Evolutionary conservation across 2,797 vertebrate species (phyloP), one percentile per base, ranked within the genome.

Genomic region (Poeciliopsis presidionis): DNA sequence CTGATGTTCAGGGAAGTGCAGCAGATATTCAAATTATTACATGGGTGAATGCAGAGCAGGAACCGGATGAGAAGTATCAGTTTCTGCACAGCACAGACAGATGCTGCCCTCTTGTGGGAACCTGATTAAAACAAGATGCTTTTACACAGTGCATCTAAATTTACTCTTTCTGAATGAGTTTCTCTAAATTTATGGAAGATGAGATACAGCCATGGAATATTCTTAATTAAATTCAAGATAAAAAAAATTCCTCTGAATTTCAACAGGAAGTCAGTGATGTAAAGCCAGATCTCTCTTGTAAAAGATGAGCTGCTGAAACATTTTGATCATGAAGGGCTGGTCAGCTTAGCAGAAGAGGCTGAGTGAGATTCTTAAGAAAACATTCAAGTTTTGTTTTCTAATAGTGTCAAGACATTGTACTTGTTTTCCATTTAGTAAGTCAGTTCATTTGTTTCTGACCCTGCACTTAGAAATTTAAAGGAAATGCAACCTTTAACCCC

Each of bases 101-200:
- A 57, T 47, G 49, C 49, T 78, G 85, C 84, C 83, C 79, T 77
- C 89, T 81, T 33, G 73, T 81, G 11, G 51, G 6, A 13, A 25
- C 6, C 55, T 6, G 39, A 41, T 41, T 74, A 22, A n/a, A n/a
- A 28, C 5, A 9, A 39, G 8, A 67, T 2, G 36, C 3, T 39
- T 20, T 20, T 39, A 39, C 9, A 5, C 5, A 22, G 33, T 33
- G 20, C 30, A 65, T 61, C 13, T 63, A 22, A 51, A 51, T 20
- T 0, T 20, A 51, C 49, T 51, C 6, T 51, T 51, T 7, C 20
- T 20, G 18, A 20, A 9, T 11, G 8, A 53, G 51, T 4, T 57
- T 57, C 9, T 4, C 53, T n/a, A 28, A 57, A 28, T 9, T 28
- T 57, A 9, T 57, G n/a, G 4, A 11, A 55, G 0, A 9, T 5